Base-by-base conservation (phyloP, 2,113 vertebrate genomes). In the Chunga burmeisteri region DNA sequence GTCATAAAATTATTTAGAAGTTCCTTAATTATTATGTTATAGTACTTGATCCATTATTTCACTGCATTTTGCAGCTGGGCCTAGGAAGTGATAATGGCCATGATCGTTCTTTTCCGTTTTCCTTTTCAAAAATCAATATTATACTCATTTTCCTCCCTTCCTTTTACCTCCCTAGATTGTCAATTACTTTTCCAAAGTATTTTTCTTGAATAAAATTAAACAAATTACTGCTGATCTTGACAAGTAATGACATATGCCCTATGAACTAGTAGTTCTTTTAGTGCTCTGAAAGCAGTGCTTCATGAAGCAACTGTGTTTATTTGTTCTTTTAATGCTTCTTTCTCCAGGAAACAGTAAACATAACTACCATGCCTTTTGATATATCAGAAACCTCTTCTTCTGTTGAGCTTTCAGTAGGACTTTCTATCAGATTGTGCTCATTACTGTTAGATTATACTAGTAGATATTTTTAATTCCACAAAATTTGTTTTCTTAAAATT, bases 161-260 rank as follows among this genome's bases (percentile, higher is more conserved):
- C 36, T 85, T 47, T 62, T 91, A 49, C 49, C 16, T 79, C 25
- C 11, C 11, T 21, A 91, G 38, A 65, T 93, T 95, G 94, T 84
- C 47, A 75, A 80, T 82, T 93, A 90, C 61, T 90, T 91, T 89
- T 88, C 49, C 2, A 2, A 87, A 89, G 49, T 77, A 75, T 65
- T 93, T 91, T 72, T 82, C 58, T 72, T 72, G 23, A 21, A 67
- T 68, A 87, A 94, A 93, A 95, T 91, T 93, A 79, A 82, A 73
- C 22, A 29, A 55, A 53, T 72, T 94, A 82, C 46, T 77, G 71
- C 17, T 90, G 58, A 71, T 85, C 61, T 79, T 68, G 61, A 80
- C 56, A 91, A 65, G 46, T 61, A 94, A 85, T 85, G 87, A 44
- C 78, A 89, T 4, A 61, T 82, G 19, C 19, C 49, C 46, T 85